Percentiles rank a stretch among this genome's conserved stretches.
These are phyloP conservation scores for Phaetusa simplex DNA, from an alignment of 2,113 vertebrate species.

Conservation along the genomic window DNA sequence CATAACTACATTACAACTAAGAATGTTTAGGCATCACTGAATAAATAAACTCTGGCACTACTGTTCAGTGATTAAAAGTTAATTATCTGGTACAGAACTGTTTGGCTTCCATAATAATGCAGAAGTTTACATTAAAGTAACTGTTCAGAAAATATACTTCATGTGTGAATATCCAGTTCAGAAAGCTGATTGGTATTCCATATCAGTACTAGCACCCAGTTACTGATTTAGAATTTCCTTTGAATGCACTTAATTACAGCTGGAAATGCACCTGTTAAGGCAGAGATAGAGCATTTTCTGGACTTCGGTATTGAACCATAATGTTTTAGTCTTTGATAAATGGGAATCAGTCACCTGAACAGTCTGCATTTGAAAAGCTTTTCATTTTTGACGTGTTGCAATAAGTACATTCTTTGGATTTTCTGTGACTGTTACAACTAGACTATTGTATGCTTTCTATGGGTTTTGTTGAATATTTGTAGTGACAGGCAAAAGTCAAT, in stretches of 20 bases:
- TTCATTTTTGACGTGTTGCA: not conserved
- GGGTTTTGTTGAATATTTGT: not conserved
- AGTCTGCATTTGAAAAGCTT: constrained; percentile 81
- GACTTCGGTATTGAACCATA: not conserved
- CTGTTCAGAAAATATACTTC: not conserved
- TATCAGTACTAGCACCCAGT: not conserved
- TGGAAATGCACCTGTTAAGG: not conserved
- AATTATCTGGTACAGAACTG: not conserved
- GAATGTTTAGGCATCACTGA: not conserved
- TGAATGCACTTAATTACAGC: not conserved
- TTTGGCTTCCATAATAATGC: not conserved
- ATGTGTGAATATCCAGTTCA: not conserved
- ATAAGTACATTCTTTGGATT: not conserved
- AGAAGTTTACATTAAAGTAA: not conserved
- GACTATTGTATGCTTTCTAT: not conserved
- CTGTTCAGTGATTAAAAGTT: not conserved
- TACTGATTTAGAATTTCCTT: constrained; percentile 11
- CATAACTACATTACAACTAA: not conserved
- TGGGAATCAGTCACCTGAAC: not conserved
- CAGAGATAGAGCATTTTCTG: not conserved
- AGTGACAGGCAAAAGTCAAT: not conserved
- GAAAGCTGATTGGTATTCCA: not conserved
- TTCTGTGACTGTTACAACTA: not conserved
- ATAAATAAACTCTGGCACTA: not conserved
- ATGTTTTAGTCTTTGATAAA: not conserved